These are phyloP conservation scores for Trachelipus rathkii DNA, from an alignment of 1,140 invertebrate species.

Conservation along the genomic window DNA sequence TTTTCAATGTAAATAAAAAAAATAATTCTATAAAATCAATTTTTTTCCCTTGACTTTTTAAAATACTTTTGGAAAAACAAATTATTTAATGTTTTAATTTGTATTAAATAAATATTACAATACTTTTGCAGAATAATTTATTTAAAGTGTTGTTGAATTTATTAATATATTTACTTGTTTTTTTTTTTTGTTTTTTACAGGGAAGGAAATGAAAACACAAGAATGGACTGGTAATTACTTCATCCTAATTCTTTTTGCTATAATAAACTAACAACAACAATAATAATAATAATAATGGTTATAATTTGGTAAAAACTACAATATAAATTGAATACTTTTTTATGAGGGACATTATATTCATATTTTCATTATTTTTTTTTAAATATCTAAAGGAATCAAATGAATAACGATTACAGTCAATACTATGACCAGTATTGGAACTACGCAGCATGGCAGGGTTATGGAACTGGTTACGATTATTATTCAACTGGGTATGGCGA, in stretches of 20 bases:
- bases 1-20: too few species aligned
- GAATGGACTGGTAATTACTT: slow-evolving; percentile 1
- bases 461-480: slow-evolving; percentile 46
- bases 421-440: slow-evolving; percentile 57
- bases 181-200: background rate
- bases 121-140: too few species aligned
- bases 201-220: background rate
- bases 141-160: too few species aligned
- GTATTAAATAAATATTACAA: too few species aligned
- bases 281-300: too few species aligned
- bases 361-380: slow-evolving; percentile 16
- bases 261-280: background rate
- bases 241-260: too few species aligned
- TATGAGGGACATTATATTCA: background rate
- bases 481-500: slow-evolving; percentile 52
- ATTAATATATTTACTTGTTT: too few species aligned
- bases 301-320: background rate
- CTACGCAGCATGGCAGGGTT: slow-evolving; percentile 58
- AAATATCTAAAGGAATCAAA: slow-evolving; percentile 28
- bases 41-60: too few species aligned
- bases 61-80: too few species aligned
- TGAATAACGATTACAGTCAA: slow-evolving; percentile 46
- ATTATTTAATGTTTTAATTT: too few species aligned
- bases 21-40: too few species aligned
- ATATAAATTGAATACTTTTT: background rate